A percentile compares a stretch with the other conserved stretches of the same genome.
phyloP scores from a whole-genome alignment of 2,888 invertebrate species.

The Margaritifera margaritifera region DNA sequence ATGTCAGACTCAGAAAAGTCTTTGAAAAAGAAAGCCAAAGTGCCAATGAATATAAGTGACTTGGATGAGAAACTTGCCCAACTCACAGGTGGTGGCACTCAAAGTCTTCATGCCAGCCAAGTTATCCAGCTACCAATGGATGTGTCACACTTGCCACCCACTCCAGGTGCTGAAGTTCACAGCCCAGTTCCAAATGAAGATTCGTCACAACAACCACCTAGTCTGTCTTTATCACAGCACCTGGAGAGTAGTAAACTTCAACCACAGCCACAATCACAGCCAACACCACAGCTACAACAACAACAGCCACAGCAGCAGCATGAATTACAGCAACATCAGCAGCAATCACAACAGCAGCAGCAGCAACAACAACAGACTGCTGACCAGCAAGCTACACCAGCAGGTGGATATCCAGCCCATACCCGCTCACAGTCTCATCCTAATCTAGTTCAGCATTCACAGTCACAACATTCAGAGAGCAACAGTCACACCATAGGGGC shows the following conservation, averaged over 20 bases:
- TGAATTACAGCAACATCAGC: neutral
- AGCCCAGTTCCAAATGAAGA: constrained; percentile 38
- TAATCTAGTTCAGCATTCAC: constrained; percentile 9
- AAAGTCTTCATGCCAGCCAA: neutral
- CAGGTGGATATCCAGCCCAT: constrained; percentile 4
- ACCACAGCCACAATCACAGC: constrained; percentile 12
- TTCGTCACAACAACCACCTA: constrained; percentile 3
- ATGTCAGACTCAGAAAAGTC: constrained; percentile 44
- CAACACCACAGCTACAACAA: constrained; percentile 3
- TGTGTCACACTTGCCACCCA: constrained; percentile 2
- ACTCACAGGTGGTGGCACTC: constrained; percentile 35
- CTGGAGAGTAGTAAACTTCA: constrained; percentile 8
- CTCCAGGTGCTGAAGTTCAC: constrained; percentile 23
- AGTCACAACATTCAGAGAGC: constrained; percentile 22
- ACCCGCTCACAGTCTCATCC: constrained; percentile 6
- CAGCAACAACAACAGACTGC: constrained; percentile 2
- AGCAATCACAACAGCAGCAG: constrained; percentile 10
- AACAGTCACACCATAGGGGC: neutral
- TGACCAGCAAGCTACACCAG: constrained; percentile 6
- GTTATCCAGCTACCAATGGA: constrained; percentile 7
- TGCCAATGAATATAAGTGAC: constrained; percentile 62
- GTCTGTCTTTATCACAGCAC: constrained; percentile 7
- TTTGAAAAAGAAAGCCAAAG: constrained; percentile 33
- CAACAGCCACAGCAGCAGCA: neutral
- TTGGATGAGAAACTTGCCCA: constrained; percentile 57